Percentiles rank a stretch among this genome's conserved stretches.
Evolutionary conservation across 2,888 invertebrate genomes (phyloP).

Genomic region (Flabesymbios commensalis): DNA sequence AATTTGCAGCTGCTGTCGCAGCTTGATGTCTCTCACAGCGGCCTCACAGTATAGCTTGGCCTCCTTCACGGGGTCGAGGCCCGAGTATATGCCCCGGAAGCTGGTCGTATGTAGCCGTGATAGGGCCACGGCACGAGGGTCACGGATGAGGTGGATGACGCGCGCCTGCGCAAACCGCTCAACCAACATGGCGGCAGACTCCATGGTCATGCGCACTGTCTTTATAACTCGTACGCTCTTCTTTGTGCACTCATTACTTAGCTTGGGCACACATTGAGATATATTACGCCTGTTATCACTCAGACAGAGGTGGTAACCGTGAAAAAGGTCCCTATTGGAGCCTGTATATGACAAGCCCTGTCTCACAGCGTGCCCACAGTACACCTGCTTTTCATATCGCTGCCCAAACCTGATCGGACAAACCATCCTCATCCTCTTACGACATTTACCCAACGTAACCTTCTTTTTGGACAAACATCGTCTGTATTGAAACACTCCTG

Average conservation of each 20-base stretch:
- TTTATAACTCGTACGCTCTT: conserved; percentile 1
- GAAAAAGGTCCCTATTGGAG: too few relatives aligned
- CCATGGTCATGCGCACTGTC: conserved; percentile 19
- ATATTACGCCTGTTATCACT: too few relatives aligned
- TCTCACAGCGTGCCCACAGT: conserved; percentile 1
- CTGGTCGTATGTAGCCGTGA: conserved; percentile 14
- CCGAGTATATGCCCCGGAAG: conserved; percentile 9
- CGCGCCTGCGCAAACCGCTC: background rate
- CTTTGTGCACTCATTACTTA: conserved; percentile 5
- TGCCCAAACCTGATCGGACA: too few relatives aligned
- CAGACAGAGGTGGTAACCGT: too few relatives aligned
- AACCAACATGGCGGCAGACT: conserved; percentile 6
- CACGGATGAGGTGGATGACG: conserved; percentile 23
- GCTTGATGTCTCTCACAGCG: conserved; percentile 7
- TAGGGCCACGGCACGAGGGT: conserved; percentile 16
- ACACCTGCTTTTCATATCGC: background rate
- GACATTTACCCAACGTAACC: too few relatives aligned
- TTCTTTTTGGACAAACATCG: too few relatives aligned
- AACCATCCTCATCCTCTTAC: too few relatives aligned
- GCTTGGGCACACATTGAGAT: too few relatives aligned
- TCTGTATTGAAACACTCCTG: too few relatives aligned
- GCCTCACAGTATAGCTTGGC: conserved; percentile 15
- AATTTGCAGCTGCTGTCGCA: background rate
- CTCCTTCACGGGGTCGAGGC: conserved; percentile 5
- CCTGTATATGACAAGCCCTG: too few relatives aligned